These are phyloP conservation scores for Asobara japonica DNA, from an alignment of 1,140 invertebrate genomes.

Conservation along the genomic window DNA sequence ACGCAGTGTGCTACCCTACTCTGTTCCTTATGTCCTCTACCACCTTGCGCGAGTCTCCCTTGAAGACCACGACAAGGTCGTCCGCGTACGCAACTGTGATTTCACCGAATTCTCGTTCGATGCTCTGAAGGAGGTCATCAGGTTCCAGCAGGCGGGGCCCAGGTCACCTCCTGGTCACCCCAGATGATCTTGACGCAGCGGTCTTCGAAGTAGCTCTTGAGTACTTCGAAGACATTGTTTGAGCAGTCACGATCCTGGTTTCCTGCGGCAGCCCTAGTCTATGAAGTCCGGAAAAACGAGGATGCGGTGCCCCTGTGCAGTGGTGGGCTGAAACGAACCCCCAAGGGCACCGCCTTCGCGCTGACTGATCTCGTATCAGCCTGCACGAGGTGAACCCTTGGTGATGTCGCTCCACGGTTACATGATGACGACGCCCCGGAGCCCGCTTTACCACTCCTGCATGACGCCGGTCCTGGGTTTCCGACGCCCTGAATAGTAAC, in stretches of 20 bases:
- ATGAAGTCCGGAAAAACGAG: too few relatives aligned
- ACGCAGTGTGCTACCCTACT: neutral
- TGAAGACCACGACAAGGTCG: constrained; percentile 22
- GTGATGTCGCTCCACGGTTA: too few relatives aligned
- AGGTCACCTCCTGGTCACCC: constrained; percentile 25
- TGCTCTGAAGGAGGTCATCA: neutral
- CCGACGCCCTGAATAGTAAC: too few relatives aligned
- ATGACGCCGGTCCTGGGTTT: too few relatives aligned
- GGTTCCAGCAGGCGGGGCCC: neutral
- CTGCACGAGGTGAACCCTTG: too few relatives aligned
- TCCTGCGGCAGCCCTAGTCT: too few relatives aligned
- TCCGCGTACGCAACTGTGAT: neutral
- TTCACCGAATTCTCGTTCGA: neutral
- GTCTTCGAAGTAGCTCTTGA: constrained; percentile 51
- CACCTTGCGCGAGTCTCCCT: constrained; percentile 39
- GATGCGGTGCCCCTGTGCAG: too few relatives aligned
- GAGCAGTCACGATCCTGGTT: constrained; percentile 37
- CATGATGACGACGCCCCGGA: too few relatives aligned
- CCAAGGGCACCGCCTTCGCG: too few relatives aligned
- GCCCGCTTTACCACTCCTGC: too few relatives aligned
- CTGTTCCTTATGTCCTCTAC: constrained; percentile 38
- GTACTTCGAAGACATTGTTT: constrained; percentile 40
- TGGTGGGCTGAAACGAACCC: too few relatives aligned
- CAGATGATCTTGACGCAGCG: constrained; percentile 39
- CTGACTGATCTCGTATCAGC: too few relatives aligned